Evolutionary conservation across 2,797 vertebrate genomes (phyloP), one percentile per base, ranked within the genome.

Genomic region (Decapterus maruadsi): DNA sequence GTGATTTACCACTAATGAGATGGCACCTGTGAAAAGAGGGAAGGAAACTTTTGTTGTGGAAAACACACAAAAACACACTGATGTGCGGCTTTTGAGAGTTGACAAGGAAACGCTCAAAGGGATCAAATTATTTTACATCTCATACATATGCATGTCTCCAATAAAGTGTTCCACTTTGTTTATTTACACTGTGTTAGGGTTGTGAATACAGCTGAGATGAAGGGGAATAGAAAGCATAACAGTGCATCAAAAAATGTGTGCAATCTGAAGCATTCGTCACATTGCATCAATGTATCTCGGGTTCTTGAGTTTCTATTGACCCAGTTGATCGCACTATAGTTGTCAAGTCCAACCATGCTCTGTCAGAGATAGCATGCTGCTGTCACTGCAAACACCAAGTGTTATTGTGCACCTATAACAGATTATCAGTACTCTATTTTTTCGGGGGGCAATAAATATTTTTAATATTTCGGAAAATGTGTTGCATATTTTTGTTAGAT

Each of bases 1-100:
- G 67, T 90, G 91, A 94, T 92, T 93, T 87, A 76, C 84, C 76
- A 62, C 91, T 95, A 95, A 95, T 94, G 92, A 94, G 92, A 90
- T 64, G 82, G 88, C 88, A 90, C 87, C 87, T 90, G 83, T 87
- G 88, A 91, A 82, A 90, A 85, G 87, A 90, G 77, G 78, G 82
- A 87, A 86, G 90, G 87, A 91, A 93, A 93, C 91, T 90, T 89
- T 94, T 94, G 91, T 92, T 91, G 89, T 84, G 75, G 77, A 80
- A 81, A 87, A 91, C 72, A 85, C 84, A 84, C 76, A 79, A 80
- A 69, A 79, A 71, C 46, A 59, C 17, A 78, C 53, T 70, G 74
- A 80, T 81, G 81, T 80, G 83, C 73, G 63, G 83, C 88, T 87
- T 92, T 89, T 85, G 83, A 93, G 87, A 86, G 86, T 70, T 88